Evolutionary conservation across 2,888 invertebrate genomes (phyloP).

Genomic region (Dendrolimus houi): DNA sequence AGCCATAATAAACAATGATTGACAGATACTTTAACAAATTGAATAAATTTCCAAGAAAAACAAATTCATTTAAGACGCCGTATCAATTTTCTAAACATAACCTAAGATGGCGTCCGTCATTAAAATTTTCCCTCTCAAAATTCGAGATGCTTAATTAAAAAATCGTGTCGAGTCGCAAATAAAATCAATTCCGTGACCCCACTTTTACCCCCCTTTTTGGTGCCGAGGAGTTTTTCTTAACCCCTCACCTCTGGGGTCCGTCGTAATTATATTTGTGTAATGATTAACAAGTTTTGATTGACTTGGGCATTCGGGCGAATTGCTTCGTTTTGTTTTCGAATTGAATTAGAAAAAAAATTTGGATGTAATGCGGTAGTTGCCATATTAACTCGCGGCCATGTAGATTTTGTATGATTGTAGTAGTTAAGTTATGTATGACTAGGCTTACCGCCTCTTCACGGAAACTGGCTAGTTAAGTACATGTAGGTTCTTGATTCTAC

Average conservation of each 20-base stretch:
- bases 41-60: not conserved
- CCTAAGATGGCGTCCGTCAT: slow-evolving; percentile 24
- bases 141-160: slow-evolving; percentile 50
- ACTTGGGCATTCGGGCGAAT: slow-evolving; percentile 11
- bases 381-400: too few relatives aligned
- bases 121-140: slow-evolving; percentile 21
- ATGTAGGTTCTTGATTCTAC: too few relatives aligned
- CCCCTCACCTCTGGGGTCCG: slow-evolving; percentile 33
- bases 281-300: slow-evolving; percentile 55
- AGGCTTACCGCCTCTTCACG: too few relatives aligned
- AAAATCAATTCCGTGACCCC: slow-evolving; percentile 60
- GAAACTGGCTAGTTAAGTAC: too few relatives aligned
- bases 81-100: not conserved
- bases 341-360: not conserved
- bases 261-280: slow-evolving; percentile 63
- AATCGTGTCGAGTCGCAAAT: slow-evolving; percentile 71
- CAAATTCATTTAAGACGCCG: not conserved
- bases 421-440: too few relatives aligned
- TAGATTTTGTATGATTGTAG: too few relatives aligned
- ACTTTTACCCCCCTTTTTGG: slow-evolving; percentile 26
- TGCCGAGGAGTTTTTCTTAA: slow-evolving; percentile 46
- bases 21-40: not conserved
- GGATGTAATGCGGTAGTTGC: too few relatives aligned
- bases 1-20: not conserved
- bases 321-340: slow-evolving; percentile 14